A percentile compares a stretch with the other conserved stretches of the same genome.
Conservation (phyloP, 30 jellyfish, hydroid and myxozoan genomes). For the Hydra vulgaris region DNA sequence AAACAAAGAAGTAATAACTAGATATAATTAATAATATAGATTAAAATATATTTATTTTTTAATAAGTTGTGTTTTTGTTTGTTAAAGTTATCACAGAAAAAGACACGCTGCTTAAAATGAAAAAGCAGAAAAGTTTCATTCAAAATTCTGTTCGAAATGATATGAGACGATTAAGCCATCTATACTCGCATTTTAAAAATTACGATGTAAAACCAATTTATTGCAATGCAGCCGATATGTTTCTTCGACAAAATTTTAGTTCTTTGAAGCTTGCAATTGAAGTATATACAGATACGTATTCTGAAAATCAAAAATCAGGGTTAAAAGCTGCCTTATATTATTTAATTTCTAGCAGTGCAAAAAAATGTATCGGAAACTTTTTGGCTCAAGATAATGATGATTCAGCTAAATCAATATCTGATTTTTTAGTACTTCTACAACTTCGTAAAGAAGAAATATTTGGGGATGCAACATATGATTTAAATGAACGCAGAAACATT, state of each 20-base stretch:
- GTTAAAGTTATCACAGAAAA: background rate
- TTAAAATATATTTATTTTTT: no score
- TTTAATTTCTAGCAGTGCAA: background rate
- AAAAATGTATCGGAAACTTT: background rate
- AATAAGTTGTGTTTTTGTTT: no score
- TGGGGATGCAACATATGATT: background rate
- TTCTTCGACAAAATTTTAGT: background rate
- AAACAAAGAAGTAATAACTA: no score
- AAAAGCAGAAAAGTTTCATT: no score
- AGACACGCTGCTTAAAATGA: background rate
- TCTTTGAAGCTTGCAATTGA: background rate
- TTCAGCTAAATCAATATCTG: background rate
- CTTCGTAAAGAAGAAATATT: background rate
- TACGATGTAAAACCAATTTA: background rate
- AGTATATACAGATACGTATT: background rate
- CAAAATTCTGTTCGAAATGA: background rate
- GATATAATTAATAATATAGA: no score
- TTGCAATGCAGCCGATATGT: background rate
- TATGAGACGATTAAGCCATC: background rate
- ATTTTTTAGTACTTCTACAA: background rate
- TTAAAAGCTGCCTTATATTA: background rate
- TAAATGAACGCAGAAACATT: background rate
- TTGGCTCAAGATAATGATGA: background rate
- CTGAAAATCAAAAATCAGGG: background rate
- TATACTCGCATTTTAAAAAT: background rate